These are phyloP conservation scores for Periphyllus acericola DNA, from an alignment of 2,888 invertebrate genomes.

Conservation along the genomic window DNA sequence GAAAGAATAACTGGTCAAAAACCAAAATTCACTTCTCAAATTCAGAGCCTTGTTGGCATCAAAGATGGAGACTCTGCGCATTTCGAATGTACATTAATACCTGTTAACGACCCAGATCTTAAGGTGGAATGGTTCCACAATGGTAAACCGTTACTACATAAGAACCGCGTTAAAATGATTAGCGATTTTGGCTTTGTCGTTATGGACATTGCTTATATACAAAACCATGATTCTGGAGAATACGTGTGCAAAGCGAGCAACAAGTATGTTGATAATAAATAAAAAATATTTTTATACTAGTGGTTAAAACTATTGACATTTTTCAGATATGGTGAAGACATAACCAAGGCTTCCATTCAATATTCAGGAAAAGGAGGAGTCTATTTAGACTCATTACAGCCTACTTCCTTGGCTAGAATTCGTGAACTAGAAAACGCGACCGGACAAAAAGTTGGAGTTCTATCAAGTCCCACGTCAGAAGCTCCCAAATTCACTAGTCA, in stretches of 20 bases:
- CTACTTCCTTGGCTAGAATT: slow-evolving; percentile 88
- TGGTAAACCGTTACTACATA: slow-evolving; percentile 87
- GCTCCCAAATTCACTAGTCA: slow-evolving; percentile 92
- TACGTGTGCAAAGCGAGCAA: slow-evolving; percentile 92
- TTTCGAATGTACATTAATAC: slow-evolving; percentile 93
- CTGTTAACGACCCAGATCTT: slow-evolving; percentile 92
- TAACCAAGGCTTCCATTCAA: slow-evolving; percentile 83
- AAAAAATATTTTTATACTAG: slow-evolving; percentile 20
- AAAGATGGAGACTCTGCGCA: slow-evolving; percentile 94
- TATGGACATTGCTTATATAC: slow-evolving; percentile 92
- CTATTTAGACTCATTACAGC: slow-evolving; percentile 88
- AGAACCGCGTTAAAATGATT: slow-evolving; percentile 90
- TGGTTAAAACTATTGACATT: not conserved
- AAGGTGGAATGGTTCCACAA: slow-evolving; percentile 98
- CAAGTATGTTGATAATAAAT: slow-evolving; percentile 69
- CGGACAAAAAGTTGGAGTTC: slow-evolving; percentile 73
- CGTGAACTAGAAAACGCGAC: slow-evolving; percentile 84
- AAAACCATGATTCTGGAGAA: slow-evolving; percentile 92
- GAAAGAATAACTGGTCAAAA: slow-evolving; percentile 87
- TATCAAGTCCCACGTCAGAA: slow-evolving; percentile 74
- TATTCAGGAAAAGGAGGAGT: slow-evolving; percentile 88
- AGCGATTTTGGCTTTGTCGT: slow-evolving; percentile 96
- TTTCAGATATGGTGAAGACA: slow-evolving; percentile 81
- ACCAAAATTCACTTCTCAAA: slow-evolving; percentile 88
- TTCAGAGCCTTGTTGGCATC: slow-evolving; percentile 82